Conservation (phyloP, 1,140 invertebrate genomes). For the Drosophila ananassae region DNA sequence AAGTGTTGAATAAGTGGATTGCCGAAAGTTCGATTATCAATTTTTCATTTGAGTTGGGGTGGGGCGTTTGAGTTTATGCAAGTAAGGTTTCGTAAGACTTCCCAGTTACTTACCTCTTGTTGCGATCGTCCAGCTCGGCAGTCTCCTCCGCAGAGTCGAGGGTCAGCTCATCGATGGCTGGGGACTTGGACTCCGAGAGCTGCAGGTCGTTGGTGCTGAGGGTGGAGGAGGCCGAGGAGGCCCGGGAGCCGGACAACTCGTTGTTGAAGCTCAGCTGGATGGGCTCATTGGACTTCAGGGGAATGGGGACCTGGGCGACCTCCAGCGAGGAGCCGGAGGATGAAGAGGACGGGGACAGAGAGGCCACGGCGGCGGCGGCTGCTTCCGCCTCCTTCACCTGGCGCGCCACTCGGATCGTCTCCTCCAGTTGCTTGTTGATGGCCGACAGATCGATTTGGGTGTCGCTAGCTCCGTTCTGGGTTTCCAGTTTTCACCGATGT, state of each 20-base stretch:
- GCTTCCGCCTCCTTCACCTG: slow-evolving; percentile 81
- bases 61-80: too few relatives aligned
- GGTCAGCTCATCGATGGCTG: slow-evolving; percentile 86
- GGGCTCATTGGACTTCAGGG: slow-evolving; percentile 75
- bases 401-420: slow-evolving; percentile 82
- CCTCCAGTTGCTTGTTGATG: slow-evolving; percentile 83
- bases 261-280: slow-evolving; percentile 84
- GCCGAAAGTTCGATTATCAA: background rate
- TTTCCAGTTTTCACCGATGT: slow-evolving; percentile 37
- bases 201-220: slow-evolving; percentile 75
- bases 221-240: slow-evolving; percentile 22
- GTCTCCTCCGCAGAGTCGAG: slow-evolving; percentile 87
- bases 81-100: background rate
- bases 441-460: slow-evolving; percentile 81
- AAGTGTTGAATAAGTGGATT: slow-evolving; percentile 47
- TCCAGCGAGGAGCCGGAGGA: slow-evolving; percentile 19
- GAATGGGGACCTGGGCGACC: slow-evolving; percentile 55
- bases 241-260: slow-evolving; percentile 67
- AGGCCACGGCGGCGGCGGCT: slow-evolving; percentile 62
- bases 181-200: slow-evolving; percentile 85
- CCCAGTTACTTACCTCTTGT: slow-evolving; percentile 86
- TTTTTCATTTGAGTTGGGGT: background rate
- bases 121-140: slow-evolving; percentile 89
- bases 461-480: slow-evolving; percentile 77
- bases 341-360: slow-evolving; percentile 27